Percentiles rank a stretch among this genome's conserved stretches.
Conservation (phyloP, 2,797 vertebrate species). For the Aldrovandia affinis region DNA sequence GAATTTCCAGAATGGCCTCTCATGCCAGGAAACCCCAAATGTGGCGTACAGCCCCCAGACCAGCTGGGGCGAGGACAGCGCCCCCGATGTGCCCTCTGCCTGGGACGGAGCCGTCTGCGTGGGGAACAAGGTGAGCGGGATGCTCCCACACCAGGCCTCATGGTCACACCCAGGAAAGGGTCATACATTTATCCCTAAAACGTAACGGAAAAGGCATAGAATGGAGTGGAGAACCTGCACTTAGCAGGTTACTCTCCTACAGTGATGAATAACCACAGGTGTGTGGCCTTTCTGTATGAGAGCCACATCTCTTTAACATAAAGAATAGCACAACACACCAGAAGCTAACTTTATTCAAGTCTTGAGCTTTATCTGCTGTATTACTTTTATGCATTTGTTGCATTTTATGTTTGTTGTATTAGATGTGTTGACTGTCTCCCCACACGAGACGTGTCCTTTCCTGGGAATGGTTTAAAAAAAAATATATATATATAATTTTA, state of each 20-base stretch:
- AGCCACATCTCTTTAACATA: neutral
- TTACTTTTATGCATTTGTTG: neutral
- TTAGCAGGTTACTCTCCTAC: too few species aligned
- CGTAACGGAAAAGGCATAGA: too few species aligned
- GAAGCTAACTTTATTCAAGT: neutral
- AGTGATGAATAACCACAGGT: too few species aligned
- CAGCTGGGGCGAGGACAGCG: slow-evolving; percentile 72
- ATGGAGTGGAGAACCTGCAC: too few species aligned
- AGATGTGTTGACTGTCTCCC: neutral
- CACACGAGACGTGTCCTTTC: neutral
- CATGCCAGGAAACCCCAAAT: slow-evolving; percentile 76
- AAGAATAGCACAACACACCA: neutral
- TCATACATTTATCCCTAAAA: too few species aligned
- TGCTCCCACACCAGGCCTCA: too few species aligned
- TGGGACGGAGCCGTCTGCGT: slow-evolving; percentile 88
- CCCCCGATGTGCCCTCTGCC: slow-evolving; percentile 69
- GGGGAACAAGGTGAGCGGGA: slow-evolving; percentile 73
- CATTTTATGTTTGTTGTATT: neutral
- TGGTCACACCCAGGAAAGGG: too few species aligned
- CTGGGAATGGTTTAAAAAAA: too few species aligned
- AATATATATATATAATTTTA: too few species aligned
- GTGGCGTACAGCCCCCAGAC: slow-evolving; percentile 62
- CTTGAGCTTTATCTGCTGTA: neutral
- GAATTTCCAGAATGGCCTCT: slow-evolving; percentile 80
- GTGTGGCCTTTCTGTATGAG: too few species aligned